Percentiles rank a stretch among this genome's conserved stretches.
phyloP scores from a whole-genome alignment of 2,888 invertebrate genomes.

The Reticulitermes lucifugus region DNA sequence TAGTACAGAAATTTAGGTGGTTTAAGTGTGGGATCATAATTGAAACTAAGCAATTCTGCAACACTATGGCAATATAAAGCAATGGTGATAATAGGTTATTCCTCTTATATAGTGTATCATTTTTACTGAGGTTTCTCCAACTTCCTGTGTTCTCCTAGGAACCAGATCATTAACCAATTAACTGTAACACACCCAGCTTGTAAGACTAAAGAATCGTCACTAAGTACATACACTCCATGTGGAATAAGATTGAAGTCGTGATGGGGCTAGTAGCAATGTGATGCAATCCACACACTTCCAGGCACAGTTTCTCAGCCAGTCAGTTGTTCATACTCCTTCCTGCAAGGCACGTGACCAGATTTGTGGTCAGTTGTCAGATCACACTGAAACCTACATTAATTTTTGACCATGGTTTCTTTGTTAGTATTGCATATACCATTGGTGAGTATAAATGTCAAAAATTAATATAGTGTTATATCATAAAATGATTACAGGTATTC shows the following conservation, averaged over 20 bases:
- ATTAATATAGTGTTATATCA: neutral
- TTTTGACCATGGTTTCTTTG: neutral
- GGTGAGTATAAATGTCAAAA: neutral
- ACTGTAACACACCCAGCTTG: no score
- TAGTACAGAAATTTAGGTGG: neutral
- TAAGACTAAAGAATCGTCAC: neutral
- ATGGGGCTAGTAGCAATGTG: neutral
- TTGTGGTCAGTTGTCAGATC: neutral
- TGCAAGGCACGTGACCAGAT: neutral
- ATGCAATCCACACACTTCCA: neutral
- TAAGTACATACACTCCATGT: neutral
- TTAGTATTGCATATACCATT: neutral
- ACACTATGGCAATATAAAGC: neutral
- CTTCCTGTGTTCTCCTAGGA: neutral
- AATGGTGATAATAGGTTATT: no score
- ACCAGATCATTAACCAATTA: neutral
- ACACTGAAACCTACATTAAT: neutral
- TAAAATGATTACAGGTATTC: neutral
- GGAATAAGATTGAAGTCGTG: neutral
- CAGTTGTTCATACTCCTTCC: neutral
- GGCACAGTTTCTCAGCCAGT: neutral
- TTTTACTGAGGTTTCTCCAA: neutral
- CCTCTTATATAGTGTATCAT: neutral
- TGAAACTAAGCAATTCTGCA: neutral
- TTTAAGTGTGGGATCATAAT: neutral